Percentiles rank a stretch among this genome's conserved stretches.
These are phyloP conservation scores for Platyrinchus mystaceus DNA, from an alignment of 2,797 vertebrate species.

Conservation along the genomic window DNA sequence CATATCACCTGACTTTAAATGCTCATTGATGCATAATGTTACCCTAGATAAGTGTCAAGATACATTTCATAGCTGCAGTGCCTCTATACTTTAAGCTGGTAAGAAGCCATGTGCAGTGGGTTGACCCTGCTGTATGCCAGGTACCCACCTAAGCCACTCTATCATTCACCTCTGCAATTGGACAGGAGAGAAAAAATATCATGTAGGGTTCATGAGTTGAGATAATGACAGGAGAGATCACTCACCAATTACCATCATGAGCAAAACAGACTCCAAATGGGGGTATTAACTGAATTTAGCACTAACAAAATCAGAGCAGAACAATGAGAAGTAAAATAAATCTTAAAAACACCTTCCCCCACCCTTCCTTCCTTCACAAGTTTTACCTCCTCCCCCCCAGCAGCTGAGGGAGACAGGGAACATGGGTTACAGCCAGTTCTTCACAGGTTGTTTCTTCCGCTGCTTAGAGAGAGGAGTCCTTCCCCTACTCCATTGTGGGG, in stretches of 20 bases:
- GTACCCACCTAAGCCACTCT: not conserved
- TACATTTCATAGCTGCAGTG: not conserved
- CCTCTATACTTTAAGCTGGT: not conserved
- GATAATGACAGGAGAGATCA: not conserved
- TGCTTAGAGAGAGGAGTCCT: not conserved
- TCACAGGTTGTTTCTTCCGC: not conserved
- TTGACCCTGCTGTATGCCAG: not conserved
- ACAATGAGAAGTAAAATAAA: not conserved
- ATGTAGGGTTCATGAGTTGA: not conserved
- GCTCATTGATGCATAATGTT: not conserved
- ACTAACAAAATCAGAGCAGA: not conserved
- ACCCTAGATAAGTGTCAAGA: slow-evolving; percentile 11
- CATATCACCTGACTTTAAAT: not conserved
- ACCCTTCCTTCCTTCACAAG: not conserved
- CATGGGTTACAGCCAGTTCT: not conserved
- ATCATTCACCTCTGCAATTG: not conserved
- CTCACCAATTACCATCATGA: no score
- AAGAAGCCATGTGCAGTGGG: not conserved
- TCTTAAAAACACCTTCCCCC: not conserved
- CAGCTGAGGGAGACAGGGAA: not conserved
- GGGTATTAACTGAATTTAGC: not conserved
- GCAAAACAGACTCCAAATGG: not conserved
- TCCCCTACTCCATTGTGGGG: not conserved
- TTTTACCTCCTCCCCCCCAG: not conserved
- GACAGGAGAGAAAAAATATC: not conserved